phyloP scores from a whole-genome alignment of 1,140 invertebrate genomes.

The Drosophila ironensis region DNA sequence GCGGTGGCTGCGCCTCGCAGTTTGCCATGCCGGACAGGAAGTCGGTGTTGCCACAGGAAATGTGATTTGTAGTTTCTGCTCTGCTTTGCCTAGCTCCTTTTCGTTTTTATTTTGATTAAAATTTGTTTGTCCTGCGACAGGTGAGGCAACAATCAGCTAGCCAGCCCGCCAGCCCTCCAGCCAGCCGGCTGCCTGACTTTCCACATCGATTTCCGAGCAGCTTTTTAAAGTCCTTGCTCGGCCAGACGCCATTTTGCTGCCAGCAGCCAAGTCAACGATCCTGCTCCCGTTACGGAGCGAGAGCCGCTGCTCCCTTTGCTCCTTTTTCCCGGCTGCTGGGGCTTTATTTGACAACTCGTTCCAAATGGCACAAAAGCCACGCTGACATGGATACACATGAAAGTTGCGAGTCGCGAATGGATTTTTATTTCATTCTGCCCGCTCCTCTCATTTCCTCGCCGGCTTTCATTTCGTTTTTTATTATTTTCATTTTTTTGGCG shows the following conservation, averaged over 20 bases:
- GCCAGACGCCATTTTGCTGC: conserved; percentile 63
- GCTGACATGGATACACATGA: conserved; percentile 52
- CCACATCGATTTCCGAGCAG: conserved; percentile 44
- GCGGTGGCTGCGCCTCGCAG: conserved; percentile 67
- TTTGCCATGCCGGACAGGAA: conserved; percentile 66
- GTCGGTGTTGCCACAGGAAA: conserved; percentile 70
- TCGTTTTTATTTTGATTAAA: conserved; percentile 56
- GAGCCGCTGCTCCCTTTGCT: conserved; percentile 3
- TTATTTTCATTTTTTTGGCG: conserved; percentile 53
- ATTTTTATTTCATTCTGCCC: conserved; percentile 41
- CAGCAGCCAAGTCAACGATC: conserved; percentile 56
- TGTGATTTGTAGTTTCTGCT: conserved; percentile 72
- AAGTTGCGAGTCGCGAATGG: conserved; percentile 18
- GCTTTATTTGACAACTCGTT: conserved; percentile 49
- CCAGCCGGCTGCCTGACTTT: conserved; percentile 27
- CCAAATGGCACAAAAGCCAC: conserved; percentile 31
- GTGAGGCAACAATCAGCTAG: conserved; percentile 36
- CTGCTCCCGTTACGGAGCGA: too few relatives aligned
- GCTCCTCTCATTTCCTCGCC: conserved; percentile 28
- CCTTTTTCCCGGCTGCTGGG: conserved; percentile 8
- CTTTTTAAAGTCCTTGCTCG: conserved; percentile 49
- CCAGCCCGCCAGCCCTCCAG: neutral
- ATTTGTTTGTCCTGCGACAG: conserved; percentile 60
- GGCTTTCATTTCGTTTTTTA: conserved; percentile 7
- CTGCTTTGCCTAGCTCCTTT: conserved; percentile 2